Evolutionary conservation across 92 coral and sea anemone genomes (phyloP).

Genomic region (Epizoanthus fatuus): DNA sequence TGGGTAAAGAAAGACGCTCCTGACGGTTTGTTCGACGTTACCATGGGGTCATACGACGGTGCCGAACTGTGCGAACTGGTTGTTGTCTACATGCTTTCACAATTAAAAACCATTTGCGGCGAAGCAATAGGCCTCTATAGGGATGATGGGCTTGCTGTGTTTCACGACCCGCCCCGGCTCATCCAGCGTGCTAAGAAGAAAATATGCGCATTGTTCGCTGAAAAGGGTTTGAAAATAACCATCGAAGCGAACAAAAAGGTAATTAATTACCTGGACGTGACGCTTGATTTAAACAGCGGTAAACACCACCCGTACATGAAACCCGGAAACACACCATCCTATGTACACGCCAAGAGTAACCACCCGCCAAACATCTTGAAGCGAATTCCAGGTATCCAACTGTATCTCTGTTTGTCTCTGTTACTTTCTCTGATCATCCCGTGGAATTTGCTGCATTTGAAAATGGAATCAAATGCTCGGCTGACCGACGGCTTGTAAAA

Average conservation of each 20-base stretch:
- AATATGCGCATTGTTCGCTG: too few relatives aligned
- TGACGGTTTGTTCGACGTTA: not conserved
- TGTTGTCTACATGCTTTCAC: not conserved
- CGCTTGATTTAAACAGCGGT: not conserved
- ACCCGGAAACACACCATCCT: not conserved
- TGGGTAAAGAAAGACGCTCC: not conserved
- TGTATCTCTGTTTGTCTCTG: too few relatives aligned
- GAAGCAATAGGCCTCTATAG: not conserved
- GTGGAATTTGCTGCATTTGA: too few relatives aligned
- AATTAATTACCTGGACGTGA: not conserved
- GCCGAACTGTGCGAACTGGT: not conserved
- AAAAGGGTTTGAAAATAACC: not conserved
- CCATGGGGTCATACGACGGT: not conserved
- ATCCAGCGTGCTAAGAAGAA: too few relatives aligned
- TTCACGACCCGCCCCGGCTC: too few relatives aligned
- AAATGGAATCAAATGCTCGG: too few relatives aligned
- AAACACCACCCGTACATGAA: not conserved
- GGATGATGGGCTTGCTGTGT: not conserved
- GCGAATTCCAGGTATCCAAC: not conserved
- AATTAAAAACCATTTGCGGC: not conserved
- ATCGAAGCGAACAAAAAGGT: not conserved
- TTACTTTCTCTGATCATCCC: too few relatives aligned
- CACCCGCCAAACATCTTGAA: conserved; percentile 13
- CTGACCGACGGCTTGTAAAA: too few relatives aligned
- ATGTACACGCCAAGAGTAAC: not conserved